Base-by-base conservation (phyloP, 2,888 invertebrate species). In the Quadroppia sp. region DNA sequence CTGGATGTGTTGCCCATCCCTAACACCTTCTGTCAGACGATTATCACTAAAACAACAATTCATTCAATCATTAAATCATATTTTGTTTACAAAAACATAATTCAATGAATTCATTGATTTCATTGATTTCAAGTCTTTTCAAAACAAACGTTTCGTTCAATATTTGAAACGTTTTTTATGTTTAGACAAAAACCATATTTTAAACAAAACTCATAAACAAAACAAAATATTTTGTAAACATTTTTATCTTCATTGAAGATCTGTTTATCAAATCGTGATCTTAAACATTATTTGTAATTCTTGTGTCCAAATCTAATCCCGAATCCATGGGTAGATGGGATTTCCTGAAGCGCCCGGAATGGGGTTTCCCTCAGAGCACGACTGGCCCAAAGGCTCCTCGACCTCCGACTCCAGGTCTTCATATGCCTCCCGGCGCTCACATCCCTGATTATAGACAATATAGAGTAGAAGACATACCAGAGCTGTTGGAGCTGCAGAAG, bases 1-100 rank as follows among this genome's bases (percentile, higher is more conserved):
- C 92, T 88, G 15, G 61, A n/a, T 17, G 42, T 32, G 83, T 95
- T 96, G 71, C 95, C 95, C 95, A 96, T 95, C 40, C 73, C 79
- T 72, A 7, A 4, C 6, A 7, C 36, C 36, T 4, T 4, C 9
- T 36, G 36, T 36, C 36, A 7, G 6, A 7, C 36, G n/a, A n/a
- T n/a, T n/a, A n/a, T n/a, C n/a, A n/a, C n/a, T n/a, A n/a, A n/a
- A n/a, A n/a, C n/a, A n/a, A n/a, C n/a, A n/a, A n/a, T n/a, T n/a
- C n/a, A n/a, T n/a, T n/a, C n/a, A n/a, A n/a, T n/a, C n/a, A n/a
- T n/a, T n/a, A n/a, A n/a, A n/a, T n/a, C n/a, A n/a, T n/a, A n/a
- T n/a, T n/a, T n/a, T n/a, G n/a, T n/a, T n/a, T n/a, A n/a, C n/a
- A n/a, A n/a, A n/a, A n/a, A n/a, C n/a, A n/a, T n/a, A n/a, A n/a